Evolutionary conservation across 2,888 invertebrate genomes (phyloP), one percentile per base, ranked within the genome.

Genomic region (Cataglyphis albicans): DNA sequence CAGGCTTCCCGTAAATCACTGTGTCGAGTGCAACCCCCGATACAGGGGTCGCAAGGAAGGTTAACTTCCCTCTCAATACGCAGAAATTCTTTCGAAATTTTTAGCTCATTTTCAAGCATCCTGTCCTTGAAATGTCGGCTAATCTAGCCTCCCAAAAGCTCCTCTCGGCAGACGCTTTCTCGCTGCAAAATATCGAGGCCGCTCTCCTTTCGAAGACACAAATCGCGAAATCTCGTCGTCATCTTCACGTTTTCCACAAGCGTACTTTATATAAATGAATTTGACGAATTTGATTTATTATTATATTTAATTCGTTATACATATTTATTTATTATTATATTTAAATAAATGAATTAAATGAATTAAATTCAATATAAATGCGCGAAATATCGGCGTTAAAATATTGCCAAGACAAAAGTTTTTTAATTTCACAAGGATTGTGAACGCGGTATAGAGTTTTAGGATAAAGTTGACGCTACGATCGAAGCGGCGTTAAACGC

Each of bases 1-100:
- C n/a, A 59, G 59, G 59, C 59, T 59, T 59, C 72, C 72, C 72
- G 72, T 80, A 80, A 80, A 80, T 80, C 78, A 80, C 78, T 29
- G 72, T 80, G 72, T 80, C 78, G 78, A 72, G 59, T 59, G 44
- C 78, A 72, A 72, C 59, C 55, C 35, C 59, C 72, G 32, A 59
- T 78, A 38, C 75, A 76, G 38, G 38, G 67, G 21, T 5, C 57
- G 68, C 68, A 78, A 63, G 44, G 21, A 32, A 32, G 44, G 59
- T 80, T 59, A 72, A 72, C 72, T 80, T 59, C 2, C 12, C 78
- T 72, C 44, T 80, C 59, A 44, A 72, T 59, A 72, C 70, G 21
- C 59, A 35, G 35, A 12, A 21, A 78, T 78, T 78, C 68, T 70
- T 78, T 59, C 41, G 18, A 78, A 59, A 59, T 59, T 44, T 78